Base-by-base conservation (phyloP, 2,888 invertebrate species). In the Diplazon laetatorius region DNA sequence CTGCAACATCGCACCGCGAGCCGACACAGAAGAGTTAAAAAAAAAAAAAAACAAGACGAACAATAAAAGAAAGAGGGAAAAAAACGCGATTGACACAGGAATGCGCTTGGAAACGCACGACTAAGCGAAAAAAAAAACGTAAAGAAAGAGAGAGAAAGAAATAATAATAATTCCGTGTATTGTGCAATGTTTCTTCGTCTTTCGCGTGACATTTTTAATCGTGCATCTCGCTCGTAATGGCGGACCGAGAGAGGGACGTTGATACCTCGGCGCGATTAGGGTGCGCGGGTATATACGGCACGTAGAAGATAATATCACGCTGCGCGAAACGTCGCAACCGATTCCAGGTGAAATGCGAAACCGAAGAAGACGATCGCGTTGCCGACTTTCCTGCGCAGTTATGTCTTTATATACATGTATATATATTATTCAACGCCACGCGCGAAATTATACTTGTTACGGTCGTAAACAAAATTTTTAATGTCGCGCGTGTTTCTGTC, bases 291-390 rank as follows among this genome's bases (percentile, higher is more conserved):
- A 63, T 63, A n/a, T 30, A 12, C 8, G 5, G 2, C 6, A 46
- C 2, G 16, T 8, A n/a, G n/a, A 30, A 55, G 52, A 22, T 25
- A 30, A 14, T 22, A 46, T 44, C 20, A 22, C 30, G 14, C n/a
- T 25, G 9, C 9, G 16, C 35, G 16, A 55, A 30, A 30, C 16
- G 30, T 70, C n/a, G 14, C 22, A 20, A 25, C 52, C 62, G 71
- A 68, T 62, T 75, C 74, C 60, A 68, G 55, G 74, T 60, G 74
- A 75, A 75, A 75, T 20, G 68, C 68, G 74, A 75, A 70, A 70
- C 70, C 70, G 48, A 39, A 20, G 70, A 70, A 16, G 59, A 70
- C 59, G 70, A 59, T 70, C 70, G 20, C 70, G 60, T 70, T 50
- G 35, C 70, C n/a, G 48, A 50, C 20, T 60, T 50, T 60, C 16